Conservation (phyloP, 1,140 invertebrate species). For the Euura lappo region DNA sequence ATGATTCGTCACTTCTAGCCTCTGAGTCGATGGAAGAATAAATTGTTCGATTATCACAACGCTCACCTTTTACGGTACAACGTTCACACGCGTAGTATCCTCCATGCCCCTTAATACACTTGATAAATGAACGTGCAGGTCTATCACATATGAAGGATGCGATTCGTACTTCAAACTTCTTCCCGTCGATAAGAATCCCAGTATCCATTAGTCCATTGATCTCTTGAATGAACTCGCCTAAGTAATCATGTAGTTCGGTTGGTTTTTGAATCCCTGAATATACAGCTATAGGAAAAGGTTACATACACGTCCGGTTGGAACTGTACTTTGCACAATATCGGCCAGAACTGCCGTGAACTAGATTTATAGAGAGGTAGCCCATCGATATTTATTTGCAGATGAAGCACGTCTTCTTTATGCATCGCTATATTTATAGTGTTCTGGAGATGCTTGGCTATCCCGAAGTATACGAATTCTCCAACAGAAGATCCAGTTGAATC, state of each 20-base stretch:
- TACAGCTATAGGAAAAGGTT: too few relatives aligned
- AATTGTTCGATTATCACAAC: neutral
- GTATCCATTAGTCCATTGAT: too few relatives aligned
- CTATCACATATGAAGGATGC: slow-evolving; percentile 12
- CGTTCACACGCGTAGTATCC: slow-evolving; percentile 22
- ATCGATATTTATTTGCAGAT: neutral
- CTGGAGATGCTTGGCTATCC: too few relatives aligned
- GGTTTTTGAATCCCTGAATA: neutral
- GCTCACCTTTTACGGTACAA: slow-evolving; percentile 17
- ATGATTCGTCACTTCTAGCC: slow-evolving; percentile 14
- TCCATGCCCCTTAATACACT: slow-evolving; percentile 19
- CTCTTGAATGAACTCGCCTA: too few relatives aligned
- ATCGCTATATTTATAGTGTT: too few relatives aligned
- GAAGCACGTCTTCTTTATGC: neutral
- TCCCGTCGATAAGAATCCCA: neutral
- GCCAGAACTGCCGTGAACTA: neutral
- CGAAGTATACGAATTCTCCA: too few relatives aligned
- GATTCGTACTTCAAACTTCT: neutral
- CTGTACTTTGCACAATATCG: neutral
- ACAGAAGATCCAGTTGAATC: too few relatives aligned
- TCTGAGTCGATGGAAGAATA: slow-evolving; percentile 15
- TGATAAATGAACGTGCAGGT: slow-evolving; percentile 26
- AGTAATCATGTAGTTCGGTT: too few relatives aligned
- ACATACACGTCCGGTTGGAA: neutral
- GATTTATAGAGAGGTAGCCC: neutral